Base-by-base conservation (phyloP, 2,113 vertebrate genomes). In the Tangachromis dhanisi region DNA sequence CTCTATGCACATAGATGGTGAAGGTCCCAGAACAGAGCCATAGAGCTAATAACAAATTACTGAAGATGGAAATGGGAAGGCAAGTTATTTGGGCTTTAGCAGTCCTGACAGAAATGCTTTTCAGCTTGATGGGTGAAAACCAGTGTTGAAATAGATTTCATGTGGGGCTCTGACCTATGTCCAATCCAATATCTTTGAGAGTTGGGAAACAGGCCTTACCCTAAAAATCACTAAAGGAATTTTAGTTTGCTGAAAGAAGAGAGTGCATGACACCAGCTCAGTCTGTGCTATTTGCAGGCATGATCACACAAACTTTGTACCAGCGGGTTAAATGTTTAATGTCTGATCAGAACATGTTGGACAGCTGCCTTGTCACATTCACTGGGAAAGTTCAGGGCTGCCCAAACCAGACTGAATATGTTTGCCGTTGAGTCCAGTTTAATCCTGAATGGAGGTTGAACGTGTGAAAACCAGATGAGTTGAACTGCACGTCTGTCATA, bases 381-480 rank as follows among this genome's bases (percentile, higher is more conserved):
- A 42, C 63, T 71, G 35, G 35, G n/a, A 71, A 71, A 71, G 35
- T 71, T 71, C 35, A 71, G 63, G 63, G 35, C n/a, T 42, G n/a
- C 12, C 2, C 3, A 76, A 76, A 29, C 24, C 24, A 76, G 6
- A 47, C 40, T 76, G 66, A 47, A 47, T 17, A 19, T 26, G 2
- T 73, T 73, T 81, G 16, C 3, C 0, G 2, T 40, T 59, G 7
- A 66, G 10, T 66, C 33, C 61, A 68, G 7, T 38, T 26, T 17
- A 26, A 26, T 29, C 38, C 38, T 26, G 38, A 35, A 42, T 38
- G 9, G 24, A 42, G 21, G 53, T 11, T 16, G 21, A 57, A 40
- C 0, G 2, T 59, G 14, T 8, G 4, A 40, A 81, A 57, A 59
- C 19, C 35, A 42, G 9, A 57, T 26, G 9, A 81, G 35, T 13